Conservation (phyloP, 2,797 vertebrate species). For the Philypnodon macrostomus region DNA sequence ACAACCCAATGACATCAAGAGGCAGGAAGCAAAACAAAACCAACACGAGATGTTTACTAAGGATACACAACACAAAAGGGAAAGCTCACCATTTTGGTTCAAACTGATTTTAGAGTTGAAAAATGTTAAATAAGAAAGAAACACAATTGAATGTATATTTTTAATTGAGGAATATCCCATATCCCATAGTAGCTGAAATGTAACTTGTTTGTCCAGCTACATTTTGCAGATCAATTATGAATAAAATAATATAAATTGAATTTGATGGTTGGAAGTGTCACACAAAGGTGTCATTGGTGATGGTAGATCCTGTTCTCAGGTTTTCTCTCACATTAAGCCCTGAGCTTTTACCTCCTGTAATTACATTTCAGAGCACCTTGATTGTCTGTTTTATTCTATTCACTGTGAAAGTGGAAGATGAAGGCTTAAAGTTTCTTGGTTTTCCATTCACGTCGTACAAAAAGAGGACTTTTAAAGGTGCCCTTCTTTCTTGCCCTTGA, state of each 20-base stretch:
- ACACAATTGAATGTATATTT: slow-evolving; percentile 2
- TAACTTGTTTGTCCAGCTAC: no score
- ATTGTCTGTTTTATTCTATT: slow-evolving; percentile 68
- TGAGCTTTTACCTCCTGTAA: slow-evolving; percentile 60
- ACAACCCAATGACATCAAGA: slow-evolving; percentile 67
- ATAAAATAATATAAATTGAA: no score
- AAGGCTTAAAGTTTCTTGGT: slow-evolving; percentile 54
- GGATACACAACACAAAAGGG: slow-evolving; percentile 41
- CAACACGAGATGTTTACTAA: slow-evolving; percentile 60
- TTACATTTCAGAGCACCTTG: slow-evolving; percentile 68
- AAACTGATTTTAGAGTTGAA: slow-evolving; percentile 9
- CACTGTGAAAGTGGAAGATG: slow-evolving; percentile 47
- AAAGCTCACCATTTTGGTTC: slow-evolving; percentile 30
- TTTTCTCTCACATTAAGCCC: slow-evolving; percentile 52
- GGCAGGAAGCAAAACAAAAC: slow-evolving; percentile 57
- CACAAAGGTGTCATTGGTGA: slow-evolving; percentile 30
- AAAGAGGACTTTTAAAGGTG: slow-evolving; percentile 64
- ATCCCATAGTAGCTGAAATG: no score
- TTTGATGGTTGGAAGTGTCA: slow-evolving; percentile 18
- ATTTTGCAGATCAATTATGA: no score
- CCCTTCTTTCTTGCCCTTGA: slow-evolving; percentile 63
- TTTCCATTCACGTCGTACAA: slow-evolving; percentile 45
- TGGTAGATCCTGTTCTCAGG: slow-evolving; percentile 40
- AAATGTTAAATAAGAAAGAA: slow-evolving; percentile 11
- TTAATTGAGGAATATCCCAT: no score